Conservation (phyloP, 1,140 invertebrate species). For the Batillaria attramentaria region DNA sequence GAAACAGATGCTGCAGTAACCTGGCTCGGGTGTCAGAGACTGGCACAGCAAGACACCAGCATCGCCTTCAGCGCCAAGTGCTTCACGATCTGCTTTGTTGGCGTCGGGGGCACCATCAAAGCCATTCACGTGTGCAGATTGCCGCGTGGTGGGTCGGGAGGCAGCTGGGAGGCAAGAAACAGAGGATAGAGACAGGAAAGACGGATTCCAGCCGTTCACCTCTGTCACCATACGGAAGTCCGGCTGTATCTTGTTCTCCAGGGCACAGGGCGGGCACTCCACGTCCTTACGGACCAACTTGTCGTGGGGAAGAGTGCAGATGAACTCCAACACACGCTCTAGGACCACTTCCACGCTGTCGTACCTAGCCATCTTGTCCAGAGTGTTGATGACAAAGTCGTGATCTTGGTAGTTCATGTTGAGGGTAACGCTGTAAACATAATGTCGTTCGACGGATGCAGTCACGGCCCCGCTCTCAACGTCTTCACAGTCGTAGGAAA, state of each 20-base stretch:
- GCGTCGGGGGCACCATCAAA: neutral
- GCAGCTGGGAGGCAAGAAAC: neutral
- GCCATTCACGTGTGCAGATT: neutral
- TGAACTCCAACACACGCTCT: neutral
- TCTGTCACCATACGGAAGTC: constrained; percentile 13
- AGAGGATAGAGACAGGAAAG: neutral
- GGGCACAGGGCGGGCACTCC: neutral
- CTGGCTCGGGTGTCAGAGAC: neutral
- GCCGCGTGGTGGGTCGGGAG: neutral
- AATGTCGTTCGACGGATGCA: too few species aligned
- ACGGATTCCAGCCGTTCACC: constrained; percentile 10
- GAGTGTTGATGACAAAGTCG: neutral
- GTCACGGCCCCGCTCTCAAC: too few species aligned
- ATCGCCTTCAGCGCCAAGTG: neutral
- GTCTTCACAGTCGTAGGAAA: too few species aligned
- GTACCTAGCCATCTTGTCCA: neutral
- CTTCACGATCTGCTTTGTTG: neutral
- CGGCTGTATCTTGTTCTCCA: neutral
- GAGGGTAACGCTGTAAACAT: neutral
- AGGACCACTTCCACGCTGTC: constrained; percentile 11
- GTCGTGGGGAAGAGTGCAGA: neutral
- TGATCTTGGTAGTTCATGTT: constrained; percentile 11
- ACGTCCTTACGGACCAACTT: neutral
- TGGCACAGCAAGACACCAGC: neutral
- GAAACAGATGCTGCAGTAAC: constrained; percentile 42